Conservation (phyloP, 2,797 vertebrate species). For the Parauchenoglanis ngamensis region DNA sequence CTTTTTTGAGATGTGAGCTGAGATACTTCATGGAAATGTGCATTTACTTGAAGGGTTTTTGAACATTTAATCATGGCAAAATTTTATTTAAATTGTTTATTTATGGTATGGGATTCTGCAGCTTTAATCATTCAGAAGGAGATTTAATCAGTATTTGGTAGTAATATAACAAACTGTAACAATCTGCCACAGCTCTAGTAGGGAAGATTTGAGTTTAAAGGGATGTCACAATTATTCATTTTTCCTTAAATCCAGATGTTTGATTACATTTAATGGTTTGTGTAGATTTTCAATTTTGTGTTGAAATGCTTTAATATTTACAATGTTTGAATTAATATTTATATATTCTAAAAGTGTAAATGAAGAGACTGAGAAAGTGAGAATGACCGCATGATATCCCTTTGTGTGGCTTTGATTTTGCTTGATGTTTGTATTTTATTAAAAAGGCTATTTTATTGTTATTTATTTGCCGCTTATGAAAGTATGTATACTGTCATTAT, state of each 20-base stretch:
- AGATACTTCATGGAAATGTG: slow-evolving; percentile 45
- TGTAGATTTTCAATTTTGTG: slow-evolving; percentile 29
- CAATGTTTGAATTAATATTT: slow-evolving; percentile 24
- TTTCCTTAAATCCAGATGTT: neutral
- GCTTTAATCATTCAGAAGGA: neutral
- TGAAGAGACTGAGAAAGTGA: neutral
- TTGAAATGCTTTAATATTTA: slow-evolving; percentile 20
- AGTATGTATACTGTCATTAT: slow-evolving; percentile 57
- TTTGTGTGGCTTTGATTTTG: slow-evolving; percentile 41
- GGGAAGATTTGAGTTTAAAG: neutral
- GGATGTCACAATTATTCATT: neutral
- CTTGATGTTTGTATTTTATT: slow-evolving; percentile 44
- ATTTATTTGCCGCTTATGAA: slow-evolving; percentile 41
- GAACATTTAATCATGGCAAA: slow-evolving; percentile 9
- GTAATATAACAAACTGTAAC: neutral
- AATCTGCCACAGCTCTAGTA: neutral
- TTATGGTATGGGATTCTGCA: slow-evolving; percentile 19
- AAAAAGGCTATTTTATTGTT: slow-evolving; percentile 17
- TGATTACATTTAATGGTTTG: slow-evolving; percentile 1
- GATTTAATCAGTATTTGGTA: neutral
- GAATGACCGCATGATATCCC: slow-evolving; percentile 34
- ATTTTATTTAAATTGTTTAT: slow-evolving; percentile 40
- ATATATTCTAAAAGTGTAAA: slow-evolving; percentile 8
- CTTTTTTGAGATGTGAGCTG: slow-evolving; percentile 23
- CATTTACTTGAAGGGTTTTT: slow-evolving; percentile 7